phyloP scores from a whole-genome alignment of 2,888 invertebrate species.

The Morpho deidamia region DNA sequence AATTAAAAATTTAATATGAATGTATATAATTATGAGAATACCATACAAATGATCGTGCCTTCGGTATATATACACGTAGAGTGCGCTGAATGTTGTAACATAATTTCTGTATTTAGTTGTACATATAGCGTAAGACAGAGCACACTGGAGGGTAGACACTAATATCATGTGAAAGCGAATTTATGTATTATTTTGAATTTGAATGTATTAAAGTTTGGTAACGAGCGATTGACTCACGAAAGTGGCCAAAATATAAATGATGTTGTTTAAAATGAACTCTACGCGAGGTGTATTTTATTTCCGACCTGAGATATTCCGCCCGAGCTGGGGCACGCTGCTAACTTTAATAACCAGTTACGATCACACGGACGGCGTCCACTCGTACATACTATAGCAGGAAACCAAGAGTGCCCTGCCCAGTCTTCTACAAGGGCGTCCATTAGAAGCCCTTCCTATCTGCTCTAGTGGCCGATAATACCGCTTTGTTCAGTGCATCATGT shows the following conservation, averaged over 20 bases:
- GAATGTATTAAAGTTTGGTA: neutral
- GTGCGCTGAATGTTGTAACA: constrained; percentile 20
- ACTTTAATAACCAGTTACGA: too few species aligned
- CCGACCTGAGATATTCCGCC: neutral
- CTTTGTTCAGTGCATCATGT: too few species aligned
- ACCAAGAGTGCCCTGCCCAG: too few species aligned
- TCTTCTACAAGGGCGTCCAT: too few species aligned
- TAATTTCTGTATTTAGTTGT: constrained; percentile 4
- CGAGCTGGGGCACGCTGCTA: too few species aligned
- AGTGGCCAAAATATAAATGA: constrained; percentile 23
- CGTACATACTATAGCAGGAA: too few species aligned
- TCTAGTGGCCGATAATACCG: too few species aligned
- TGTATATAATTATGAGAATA: neutral
- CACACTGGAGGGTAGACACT: neutral
- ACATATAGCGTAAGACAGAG: constrained; percentile 13
- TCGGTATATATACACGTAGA: constrained; percentile 10
- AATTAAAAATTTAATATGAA: neutral
- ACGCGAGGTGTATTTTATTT: constrained; percentile 9
- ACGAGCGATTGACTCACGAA: neutral
- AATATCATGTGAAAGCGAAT: neutral
- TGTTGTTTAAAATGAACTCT: constrained; percentile 23
- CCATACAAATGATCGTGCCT: constrained; percentile 17
- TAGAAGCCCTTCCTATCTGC: too few species aligned
- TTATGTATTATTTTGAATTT: constrained; percentile 2
- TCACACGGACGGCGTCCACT: too few species aligned